Evolutionary conservation across 2,888 invertebrate species (phyloP), one percentile per base, ranked within the genome.

Genomic region (Agriopis aurantiaria): DNA sequence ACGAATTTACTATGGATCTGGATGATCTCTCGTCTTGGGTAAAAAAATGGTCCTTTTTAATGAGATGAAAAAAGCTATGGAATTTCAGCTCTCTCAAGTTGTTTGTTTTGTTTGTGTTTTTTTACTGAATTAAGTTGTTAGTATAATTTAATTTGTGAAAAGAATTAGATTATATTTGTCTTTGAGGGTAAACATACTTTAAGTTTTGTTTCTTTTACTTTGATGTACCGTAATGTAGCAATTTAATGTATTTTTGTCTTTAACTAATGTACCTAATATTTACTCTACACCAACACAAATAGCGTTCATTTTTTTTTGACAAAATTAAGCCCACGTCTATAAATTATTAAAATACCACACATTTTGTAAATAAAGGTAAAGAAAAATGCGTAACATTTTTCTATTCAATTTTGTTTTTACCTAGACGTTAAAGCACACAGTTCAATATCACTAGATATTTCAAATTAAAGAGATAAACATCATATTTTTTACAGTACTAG

Each of bases 11-110:
- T 56, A 48, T 41, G 41, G 67, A 65, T 68, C 58, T 74, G 71
- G 73, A 74, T 75, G 75, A 71, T 75, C 75, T 69, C 72, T 72
- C 69, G 70, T 55, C 65, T 51, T 14, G 33, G 40, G 23, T 48
- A 62, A 55, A 61, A 53, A 65, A 41, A 49, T 10, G 23, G 55
- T 10, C 10, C 41, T 23, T 51, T 53, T 58, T 70, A 66, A 65
- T 58, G 63, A 66, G 66, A 69, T 63, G 52, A 63, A 66, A 70
- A 62, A n/a, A 51, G 40, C 14, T 52, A 64, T 64, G 59, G 63
- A 64, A 59, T 68, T 59, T 68, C 41, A 43, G 46, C 45, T 51
- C 46, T 59, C 52, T 48, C 52, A 12, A 59, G n/a, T 60, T 17
- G 40, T 46, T 45, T 58, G 40, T 49, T 48, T 60, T 49, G n/a